Conservation (phyloP, 1,140 invertebrate species). For the Drosophila virilis region DNA sequence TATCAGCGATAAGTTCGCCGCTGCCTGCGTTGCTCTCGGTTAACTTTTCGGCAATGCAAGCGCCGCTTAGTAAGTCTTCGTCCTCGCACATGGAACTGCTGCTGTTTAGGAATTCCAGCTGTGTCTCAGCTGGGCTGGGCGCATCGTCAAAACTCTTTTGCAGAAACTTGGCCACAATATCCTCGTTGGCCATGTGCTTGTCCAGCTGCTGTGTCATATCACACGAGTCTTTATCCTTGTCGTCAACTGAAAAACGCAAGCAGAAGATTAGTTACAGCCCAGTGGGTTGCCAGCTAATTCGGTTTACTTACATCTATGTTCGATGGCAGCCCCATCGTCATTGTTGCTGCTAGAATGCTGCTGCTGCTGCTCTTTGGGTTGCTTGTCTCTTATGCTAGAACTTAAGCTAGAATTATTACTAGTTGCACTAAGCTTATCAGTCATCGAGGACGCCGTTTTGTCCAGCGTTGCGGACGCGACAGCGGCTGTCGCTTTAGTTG, state of each 20-base stretch:
- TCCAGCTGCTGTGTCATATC: slow-evolving; percentile 2
- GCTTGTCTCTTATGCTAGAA: slow-evolving; percentile 73
- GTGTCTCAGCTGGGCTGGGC: slow-evolving; percentile 30
- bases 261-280: not conserved
- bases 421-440: slow-evolving; percentile 81
- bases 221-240: slow-evolving; percentile 29
- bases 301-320: slow-evolving; percentile 35
- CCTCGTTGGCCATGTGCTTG: slow-evolving; percentile 61
- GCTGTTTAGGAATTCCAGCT: slow-evolving; percentile 75
- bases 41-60: slow-evolving; percentile 4
- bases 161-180: slow-evolving; percentile 74
- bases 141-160: slow-evolving; percentile 36
- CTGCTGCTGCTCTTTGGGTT: slow-evolving; percentile 47
- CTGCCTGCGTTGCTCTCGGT: not conserved
- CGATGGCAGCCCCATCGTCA: slow-evolving; percentile 31
- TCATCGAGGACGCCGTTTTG: slow-evolving; percentile 54
- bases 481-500: slow-evolving; percentile 44
- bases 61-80: slow-evolving; percentile 38
- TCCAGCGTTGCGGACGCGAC: slow-evolving; percentile 39
- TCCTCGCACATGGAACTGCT: slow-evolving; percentile 72
- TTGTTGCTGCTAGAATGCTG: slow-evolving; percentile 24
- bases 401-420: slow-evolving; percentile 79
- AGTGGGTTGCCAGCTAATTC: not conserved
- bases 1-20: slow-evolving; percentile 1
- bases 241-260: slow-evolving; percentile 20